Evolutionary conservation across 1,140 invertebrate genomes (phyloP).

Genomic region (Penaeus japonicus): DNA sequence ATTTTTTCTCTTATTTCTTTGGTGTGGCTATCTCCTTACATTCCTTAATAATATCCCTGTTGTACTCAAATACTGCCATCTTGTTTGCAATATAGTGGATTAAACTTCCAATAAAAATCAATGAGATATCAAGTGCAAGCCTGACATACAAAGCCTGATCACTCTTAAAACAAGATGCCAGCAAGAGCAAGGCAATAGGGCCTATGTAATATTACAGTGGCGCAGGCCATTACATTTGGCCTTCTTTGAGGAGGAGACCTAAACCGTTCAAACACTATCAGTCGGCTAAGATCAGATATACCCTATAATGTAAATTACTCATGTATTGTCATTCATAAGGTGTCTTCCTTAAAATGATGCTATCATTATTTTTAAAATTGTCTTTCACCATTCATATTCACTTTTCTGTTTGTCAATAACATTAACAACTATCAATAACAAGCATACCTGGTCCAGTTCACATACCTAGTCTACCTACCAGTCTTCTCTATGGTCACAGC

Average conservation of each 20-base stretch:
- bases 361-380: no score
- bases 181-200: conserved; percentile 51
- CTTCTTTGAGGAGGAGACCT: conserved; percentile 33
- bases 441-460: no score
- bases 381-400: no score
- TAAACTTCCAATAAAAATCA: conserved; percentile 20
- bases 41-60: conserved; percentile 56
- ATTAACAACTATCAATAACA: no score
- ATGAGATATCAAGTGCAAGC: conserved; percentile 14
- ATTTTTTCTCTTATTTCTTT: conserved; percentile 55
- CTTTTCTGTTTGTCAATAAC: no score
- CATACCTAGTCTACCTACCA: no score
- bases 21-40: conserved; percentile 55
- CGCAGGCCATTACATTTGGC: conserved; percentile 23
- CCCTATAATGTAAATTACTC: no score
- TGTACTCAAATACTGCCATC: conserved; percentile 50
- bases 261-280: background rate
- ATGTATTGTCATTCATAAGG: no score
- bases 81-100: conserved; percentile 40
- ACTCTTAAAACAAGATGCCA: conserved; percentile 49
- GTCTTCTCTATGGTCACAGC: no score
- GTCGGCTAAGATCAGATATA: background rate
- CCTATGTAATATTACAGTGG: conserved; percentile 55
- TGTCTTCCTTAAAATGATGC: no score
- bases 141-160: conserved; percentile 37